Conservation (phyloP, 1,140 invertebrate genomes). For the Brachionus rubens region DNA sequence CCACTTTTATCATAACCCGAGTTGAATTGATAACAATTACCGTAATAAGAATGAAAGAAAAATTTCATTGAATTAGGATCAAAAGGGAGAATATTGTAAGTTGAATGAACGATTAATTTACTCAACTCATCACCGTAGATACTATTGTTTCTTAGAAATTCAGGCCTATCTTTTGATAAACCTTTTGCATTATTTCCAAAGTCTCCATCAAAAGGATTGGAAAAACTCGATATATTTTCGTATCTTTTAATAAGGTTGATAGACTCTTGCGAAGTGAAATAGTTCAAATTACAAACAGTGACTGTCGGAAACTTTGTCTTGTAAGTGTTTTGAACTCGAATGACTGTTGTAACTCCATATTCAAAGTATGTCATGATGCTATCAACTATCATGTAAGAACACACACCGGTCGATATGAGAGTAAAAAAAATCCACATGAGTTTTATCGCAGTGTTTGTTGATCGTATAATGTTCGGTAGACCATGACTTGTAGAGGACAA, state of each 20-base stretch:
- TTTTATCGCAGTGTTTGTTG: not conserved
- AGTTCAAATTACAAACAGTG: not conserved
- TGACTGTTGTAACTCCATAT: not conserved
- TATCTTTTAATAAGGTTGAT: not conserved
- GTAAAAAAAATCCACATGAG: not conserved
- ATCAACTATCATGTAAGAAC: not conserved
- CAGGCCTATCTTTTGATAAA: too few relatives aligned
- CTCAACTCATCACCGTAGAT: not conserved
- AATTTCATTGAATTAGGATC: not conserved
- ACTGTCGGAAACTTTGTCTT: not conserved
- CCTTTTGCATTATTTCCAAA: too few relatives aligned
- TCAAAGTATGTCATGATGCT: not conserved
- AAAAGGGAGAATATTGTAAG: not conserved
- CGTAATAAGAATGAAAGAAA: not conserved
- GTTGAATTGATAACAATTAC: constrained; percentile 34
- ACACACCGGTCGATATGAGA: not conserved
- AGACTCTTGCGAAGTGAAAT: not conserved
- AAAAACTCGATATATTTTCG: not conserved
- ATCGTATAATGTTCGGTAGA: not conserved
- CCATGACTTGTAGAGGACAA: constrained; percentile 6
- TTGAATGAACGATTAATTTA: not conserved
- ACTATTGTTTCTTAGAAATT: too few relatives aligned
- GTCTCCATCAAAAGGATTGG: too few relatives aligned
- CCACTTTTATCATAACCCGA: not conserved
- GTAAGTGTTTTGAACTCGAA: not conserved